Evolutionary conservation across 2,888 invertebrate genomes (phyloP).

Genomic region (Escarpia spicata): DNA sequence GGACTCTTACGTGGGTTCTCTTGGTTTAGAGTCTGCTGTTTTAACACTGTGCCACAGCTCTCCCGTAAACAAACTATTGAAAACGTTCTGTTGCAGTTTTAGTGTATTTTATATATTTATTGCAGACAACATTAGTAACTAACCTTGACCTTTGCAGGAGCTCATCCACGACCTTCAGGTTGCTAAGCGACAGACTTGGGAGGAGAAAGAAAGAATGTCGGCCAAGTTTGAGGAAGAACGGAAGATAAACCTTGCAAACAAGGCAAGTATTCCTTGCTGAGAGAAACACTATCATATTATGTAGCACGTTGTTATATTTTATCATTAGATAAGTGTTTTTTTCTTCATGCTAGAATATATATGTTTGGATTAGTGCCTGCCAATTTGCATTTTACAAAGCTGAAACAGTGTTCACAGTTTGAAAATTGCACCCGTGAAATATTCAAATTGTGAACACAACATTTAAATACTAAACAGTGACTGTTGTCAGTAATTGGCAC

Average conservation of each 20-base stretch:
- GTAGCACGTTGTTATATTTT: neutral
- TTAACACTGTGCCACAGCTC: too few species aligned
- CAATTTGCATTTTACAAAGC: too few species aligned
- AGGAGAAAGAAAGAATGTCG: conserved; percentile 56
- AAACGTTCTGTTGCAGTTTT: neutral
- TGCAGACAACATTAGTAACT: neutral
- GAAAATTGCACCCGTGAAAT: too few species aligned
- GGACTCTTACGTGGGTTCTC: too few species aligned
- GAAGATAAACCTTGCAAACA: conserved; percentile 58
- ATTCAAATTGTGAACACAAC: too few species aligned
- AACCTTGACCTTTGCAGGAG: conserved; percentile 44
- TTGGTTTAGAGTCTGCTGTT: too few species aligned
- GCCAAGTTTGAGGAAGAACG: conserved; percentile 54
- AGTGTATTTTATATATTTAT: neutral
- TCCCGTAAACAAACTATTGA: too few species aligned
- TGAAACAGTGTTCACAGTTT: too few species aligned
- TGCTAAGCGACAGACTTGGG: conserved; percentile 60
- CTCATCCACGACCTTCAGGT: conserved; percentile 58
- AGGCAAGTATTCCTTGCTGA: conserved; percentile 41
- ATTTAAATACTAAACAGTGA: too few species aligned
- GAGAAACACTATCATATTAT: neutral
- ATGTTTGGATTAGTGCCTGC: too few species aligned
- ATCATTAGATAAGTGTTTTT: neutral
- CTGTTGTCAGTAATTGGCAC: too few species aligned
- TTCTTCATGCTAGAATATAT: too few species aligned